Percentiles rank a stretch among this genome's conserved stretches.
phyloP scores from a whole-genome alignment of 2,888 invertebrate genomes.

The Andrena bicolor region DNA sequence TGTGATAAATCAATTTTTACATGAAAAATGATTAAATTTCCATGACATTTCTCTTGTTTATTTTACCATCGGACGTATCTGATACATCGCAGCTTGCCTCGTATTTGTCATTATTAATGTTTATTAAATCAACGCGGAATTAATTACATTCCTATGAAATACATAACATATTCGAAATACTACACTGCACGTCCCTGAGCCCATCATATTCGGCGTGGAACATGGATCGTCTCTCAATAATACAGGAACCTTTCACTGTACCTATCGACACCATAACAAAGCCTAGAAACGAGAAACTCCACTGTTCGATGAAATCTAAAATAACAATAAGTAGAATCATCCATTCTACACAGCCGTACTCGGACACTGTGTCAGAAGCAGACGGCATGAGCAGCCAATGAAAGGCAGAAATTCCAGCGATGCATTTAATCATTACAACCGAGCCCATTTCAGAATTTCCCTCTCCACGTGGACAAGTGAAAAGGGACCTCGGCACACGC shows the following conservation, averaged over 20 bases:
- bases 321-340: too few relatives aligned
- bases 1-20: not conserved
- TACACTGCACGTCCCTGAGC: too few relatives aligned
- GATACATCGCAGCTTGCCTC: not conserved
- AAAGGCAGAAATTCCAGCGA: not conserved
- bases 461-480: not conserved
- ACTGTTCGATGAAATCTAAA: too few relatives aligned
- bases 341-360: too few relatives aligned
- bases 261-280: too few relatives aligned
- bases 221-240: too few relatives aligned
- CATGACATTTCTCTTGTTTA: not conserved
- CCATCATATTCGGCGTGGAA: too few relatives aligned
- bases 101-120: constrained; percentile 9
- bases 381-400: not conserved
- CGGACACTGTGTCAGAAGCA: too few relatives aligned
- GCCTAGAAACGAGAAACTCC: too few relatives aligned
- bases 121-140: not conserved
- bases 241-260: too few relatives aligned
- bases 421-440: not conserved
- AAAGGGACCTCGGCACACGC: constrained; percentile 4
- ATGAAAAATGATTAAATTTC: not conserved
- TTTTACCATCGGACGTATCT: not conserved
- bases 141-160: not conserved
- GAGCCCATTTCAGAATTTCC: constrained; percentile 1
- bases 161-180: not conserved